Percentiles rank a stretch among this genome's conserved stretches.
Evolutionary conservation across 2,888 invertebrate genomes (phyloP).

Genomic region (Ferdinandea cuprea): DNA sequence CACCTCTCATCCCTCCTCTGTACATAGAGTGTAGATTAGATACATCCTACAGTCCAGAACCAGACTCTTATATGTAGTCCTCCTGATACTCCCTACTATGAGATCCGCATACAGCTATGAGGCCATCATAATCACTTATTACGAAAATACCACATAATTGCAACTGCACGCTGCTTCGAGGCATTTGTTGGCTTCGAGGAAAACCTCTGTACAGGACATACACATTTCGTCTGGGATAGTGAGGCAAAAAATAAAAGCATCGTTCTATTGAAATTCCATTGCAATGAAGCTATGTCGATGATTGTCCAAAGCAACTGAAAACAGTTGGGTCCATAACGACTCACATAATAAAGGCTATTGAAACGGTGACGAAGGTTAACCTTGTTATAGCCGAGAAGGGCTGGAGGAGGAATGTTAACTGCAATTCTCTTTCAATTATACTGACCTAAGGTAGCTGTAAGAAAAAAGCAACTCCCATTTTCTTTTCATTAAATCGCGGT

Average conservation of each 20-base stretch:
- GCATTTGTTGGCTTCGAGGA: constrained; percentile 44
- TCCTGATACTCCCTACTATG: constrained; percentile 24
- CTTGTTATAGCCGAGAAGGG: constrained; percentile 28
- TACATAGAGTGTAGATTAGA: constrained; percentile 45
- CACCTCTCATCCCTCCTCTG: constrained; percentile 3
- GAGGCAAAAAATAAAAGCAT: background rate
- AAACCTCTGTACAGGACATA: constrained; percentile 8
- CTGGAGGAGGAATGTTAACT: no score
- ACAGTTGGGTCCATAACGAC: constrained; percentile 3
- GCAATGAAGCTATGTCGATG: constrained; percentile 7
- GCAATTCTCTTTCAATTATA: constrained; percentile 34
- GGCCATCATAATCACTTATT: constrained; percentile 70
- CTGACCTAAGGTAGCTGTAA: constrained; percentile 7
- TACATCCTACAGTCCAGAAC: constrained; percentile 21
- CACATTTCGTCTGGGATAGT: background rate
- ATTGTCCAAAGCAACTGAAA: background rate
- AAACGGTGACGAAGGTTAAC: constrained; percentile 40
- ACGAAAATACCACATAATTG: constrained; percentile 68
- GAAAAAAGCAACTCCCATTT: background rate
- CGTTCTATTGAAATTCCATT: background rate
- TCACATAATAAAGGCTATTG: constrained; percentile 12
- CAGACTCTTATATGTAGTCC: no score
- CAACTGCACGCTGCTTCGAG: constrained; percentile 56
- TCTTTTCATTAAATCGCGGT: constrained; percentile 25
- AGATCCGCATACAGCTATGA: constrained; percentile 38